Evolutionary conservation across 2,888 invertebrate genomes (phyloP), one percentile per base, ranked within the genome.

Genomic region (Standfussiana lucernea): DNA sequence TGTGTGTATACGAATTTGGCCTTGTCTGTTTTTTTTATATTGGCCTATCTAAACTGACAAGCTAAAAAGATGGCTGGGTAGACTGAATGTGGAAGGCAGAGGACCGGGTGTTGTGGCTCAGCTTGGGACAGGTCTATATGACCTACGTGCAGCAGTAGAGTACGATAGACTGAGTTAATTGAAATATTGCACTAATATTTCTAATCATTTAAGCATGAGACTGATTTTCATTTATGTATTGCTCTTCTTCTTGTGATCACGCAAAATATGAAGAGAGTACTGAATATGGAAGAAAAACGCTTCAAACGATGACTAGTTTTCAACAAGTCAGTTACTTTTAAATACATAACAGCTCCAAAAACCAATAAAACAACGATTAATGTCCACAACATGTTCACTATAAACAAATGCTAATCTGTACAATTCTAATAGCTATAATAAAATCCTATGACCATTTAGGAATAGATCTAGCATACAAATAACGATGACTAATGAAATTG

Each of bases 401-500:
- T 74, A 66, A 70, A 72, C 70, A 72, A 69, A 85, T 66, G 62
- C 65, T 53, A 85, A 72, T 85, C 67, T 42, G 6, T 10, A 82
- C 28, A 66, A 62, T 79, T 66, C 37, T 84, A 74, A 78, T 66
- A 62, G 71, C 42, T 68, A 64, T 65, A 77, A 78, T 82, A 85
- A 85, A 83, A 83, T 77, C 50, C 21, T 53, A 37, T 61, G 78
- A 40, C 77, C 64, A 37, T 81, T 73, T 85, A 77, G 8, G 72
- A 80, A 72, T 64, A 61, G 67, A 61, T 72, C 72, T 72, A 71
- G 40, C 77, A 71, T 71, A 70, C 28, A 83, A 83, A 81, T 79
- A 79, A 59, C 61, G 67, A 79, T 83, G 79, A 87, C 64, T 79
- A 77, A 85, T 28, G 21, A 68, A 65, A 66, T 66, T 73, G 50